Conservation (phyloP, 2,113 vertebrate species). For the Peromyscus californicus region DNA sequence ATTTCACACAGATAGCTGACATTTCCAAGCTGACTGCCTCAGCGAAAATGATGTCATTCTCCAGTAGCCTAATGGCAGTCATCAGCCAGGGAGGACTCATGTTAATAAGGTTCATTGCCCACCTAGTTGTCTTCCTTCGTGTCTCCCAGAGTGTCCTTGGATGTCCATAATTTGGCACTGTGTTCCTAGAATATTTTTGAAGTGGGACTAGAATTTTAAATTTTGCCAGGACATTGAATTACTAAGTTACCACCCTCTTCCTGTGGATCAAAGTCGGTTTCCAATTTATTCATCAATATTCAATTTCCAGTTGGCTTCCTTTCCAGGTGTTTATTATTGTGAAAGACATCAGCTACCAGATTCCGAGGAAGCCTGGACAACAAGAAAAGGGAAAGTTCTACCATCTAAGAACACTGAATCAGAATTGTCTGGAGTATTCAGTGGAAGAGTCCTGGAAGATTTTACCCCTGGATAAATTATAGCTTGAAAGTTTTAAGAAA, state of each 20-base stretch:
- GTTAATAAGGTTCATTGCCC: conserved; percentile 45
- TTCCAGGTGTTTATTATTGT: background rate
- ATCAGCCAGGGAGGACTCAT: conserved; percentile 1
- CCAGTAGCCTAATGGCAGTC: conserved; percentile 46
- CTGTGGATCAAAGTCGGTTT: conserved; percentile 23
- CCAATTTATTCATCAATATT: conserved; percentile 40
- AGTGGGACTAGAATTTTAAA: conserved; percentile 22
- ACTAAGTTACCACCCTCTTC: conserved; percentile 19
- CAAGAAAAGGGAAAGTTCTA: background rate
- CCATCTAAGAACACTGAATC: background rate
- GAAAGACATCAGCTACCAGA: background rate
- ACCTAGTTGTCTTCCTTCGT: background rate
- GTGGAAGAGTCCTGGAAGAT: background rate
- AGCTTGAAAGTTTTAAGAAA: background rate
- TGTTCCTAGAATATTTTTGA: conserved; percentile 66
- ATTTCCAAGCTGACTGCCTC: conserved; percentile 77
- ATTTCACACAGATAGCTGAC: conserved; percentile 68
- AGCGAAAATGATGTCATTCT: conserved; percentile 75
- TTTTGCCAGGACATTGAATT: conserved; percentile 47
- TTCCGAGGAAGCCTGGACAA: background rate
- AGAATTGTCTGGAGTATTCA: background rate
- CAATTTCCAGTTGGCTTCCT: conserved; percentile 3
- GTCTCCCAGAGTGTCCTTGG: conserved; percentile 67
- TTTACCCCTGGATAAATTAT: background rate
- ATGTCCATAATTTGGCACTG: conserved; percentile 47